Percentiles rank a stretch among this genome's conserved stretches.
Evolutionary conservation across 2,113 vertebrate species (phyloP).

Genomic region (Microtus oregoni): DNA sequence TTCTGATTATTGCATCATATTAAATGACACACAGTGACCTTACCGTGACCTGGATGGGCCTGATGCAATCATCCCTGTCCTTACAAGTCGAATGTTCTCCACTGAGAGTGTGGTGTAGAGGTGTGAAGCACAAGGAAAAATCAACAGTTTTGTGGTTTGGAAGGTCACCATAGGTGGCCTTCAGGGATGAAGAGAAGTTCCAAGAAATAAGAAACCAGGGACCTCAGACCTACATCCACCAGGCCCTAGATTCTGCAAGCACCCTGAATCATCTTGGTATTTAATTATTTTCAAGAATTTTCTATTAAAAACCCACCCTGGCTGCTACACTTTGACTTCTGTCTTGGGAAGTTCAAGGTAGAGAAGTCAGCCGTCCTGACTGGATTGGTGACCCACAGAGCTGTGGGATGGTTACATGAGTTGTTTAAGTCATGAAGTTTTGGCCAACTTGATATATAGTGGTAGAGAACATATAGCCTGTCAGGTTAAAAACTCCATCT

Average conservation of each 20-base stretch:
- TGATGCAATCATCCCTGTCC: background rate
- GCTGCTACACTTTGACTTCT: background rate
- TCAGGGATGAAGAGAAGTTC: background rate
- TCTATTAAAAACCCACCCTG: background rate
- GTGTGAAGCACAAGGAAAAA: background rate
- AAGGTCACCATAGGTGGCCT: background rate
- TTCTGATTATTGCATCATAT: background rate
- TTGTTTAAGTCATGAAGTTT: constrained; percentile 1
- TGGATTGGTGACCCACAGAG: background rate
- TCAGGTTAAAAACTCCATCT: background rate
- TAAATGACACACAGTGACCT: background rate
- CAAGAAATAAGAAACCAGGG: background rate
- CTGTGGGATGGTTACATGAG: background rate
- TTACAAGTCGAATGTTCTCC: background rate
- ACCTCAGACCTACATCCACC: background rate
- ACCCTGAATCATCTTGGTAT: background rate
- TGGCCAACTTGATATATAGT: background rate
- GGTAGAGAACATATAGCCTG: background rate
- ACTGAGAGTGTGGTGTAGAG: background rate
- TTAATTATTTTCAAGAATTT: background rate
- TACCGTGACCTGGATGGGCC: background rate
- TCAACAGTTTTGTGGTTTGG: background rate
- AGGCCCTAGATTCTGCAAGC: background rate
- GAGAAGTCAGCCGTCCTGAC: background rate
- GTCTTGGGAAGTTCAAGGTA: background rate